These are phyloP conservation scores for Ceratina japonica DNA, from an alignment of 1,140 invertebrate genomes.

Conservation along the genomic window DNA sequence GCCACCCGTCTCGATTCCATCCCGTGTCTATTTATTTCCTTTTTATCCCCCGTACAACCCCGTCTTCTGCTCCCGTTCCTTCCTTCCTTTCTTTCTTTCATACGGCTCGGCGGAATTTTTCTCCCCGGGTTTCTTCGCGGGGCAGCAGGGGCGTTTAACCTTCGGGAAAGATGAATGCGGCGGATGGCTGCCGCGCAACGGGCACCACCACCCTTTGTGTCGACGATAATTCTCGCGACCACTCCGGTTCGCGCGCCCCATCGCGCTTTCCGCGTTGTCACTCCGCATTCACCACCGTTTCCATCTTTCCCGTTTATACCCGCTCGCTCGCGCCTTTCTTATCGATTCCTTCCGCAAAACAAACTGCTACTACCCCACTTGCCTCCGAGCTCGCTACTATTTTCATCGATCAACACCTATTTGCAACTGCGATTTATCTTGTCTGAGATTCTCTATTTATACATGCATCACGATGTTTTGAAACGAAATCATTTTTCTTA, in stretches of 20 bases:
- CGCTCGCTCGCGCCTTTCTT: background rate
- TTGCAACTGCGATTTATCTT: too few relatives aligned
- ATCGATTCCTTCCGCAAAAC: background rate
- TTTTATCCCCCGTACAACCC: background rate
- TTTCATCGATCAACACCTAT: too few relatives aligned
- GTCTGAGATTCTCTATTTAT: too few relatives aligned
- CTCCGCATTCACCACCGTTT: background rate
- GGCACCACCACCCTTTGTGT: conserved; percentile 18
- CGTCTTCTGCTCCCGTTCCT: too few relatives aligned
- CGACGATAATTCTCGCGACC: conserved; percentile 35
- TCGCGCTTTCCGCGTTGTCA: conserved; percentile 21
- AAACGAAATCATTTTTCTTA: too few relatives aligned
- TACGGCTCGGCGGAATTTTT: background rate
- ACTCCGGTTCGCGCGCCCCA: background rate
- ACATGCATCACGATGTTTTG: too few relatives aligned
- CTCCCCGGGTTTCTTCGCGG: background rate
- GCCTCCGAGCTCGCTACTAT: too few relatives aligned
- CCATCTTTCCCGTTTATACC: background rate
- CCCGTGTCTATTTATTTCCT: conserved; percentile 22
- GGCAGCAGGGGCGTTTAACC: conserved; percentile 27
- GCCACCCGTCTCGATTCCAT: background rate
- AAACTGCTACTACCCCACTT: conserved; percentile 11
- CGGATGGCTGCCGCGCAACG: conserved; percentile 33
- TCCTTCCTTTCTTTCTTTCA: background rate
- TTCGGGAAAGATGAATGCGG: conserved; percentile 39